Conservation (phyloP, 2,797 vertebrate genomes). For the Rhinophrynus dorsalis region DNA sequence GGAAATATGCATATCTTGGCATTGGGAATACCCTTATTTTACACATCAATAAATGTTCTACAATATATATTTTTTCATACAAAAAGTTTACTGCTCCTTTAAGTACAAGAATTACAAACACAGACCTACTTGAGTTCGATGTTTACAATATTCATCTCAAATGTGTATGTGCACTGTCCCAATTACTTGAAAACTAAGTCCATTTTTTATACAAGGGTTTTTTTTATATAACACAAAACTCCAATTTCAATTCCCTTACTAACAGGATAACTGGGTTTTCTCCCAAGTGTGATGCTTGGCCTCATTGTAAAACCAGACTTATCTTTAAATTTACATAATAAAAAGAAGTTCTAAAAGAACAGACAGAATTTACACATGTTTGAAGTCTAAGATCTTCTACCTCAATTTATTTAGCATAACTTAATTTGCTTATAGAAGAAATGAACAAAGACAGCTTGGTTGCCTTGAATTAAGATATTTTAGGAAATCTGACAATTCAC, state of each 20-base stretch:
- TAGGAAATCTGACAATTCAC: conserved; percentile 18
- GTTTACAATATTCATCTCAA: neutral
- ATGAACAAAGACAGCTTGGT: conserved; percentile 1
- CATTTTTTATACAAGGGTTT: conserved; percentile 15
- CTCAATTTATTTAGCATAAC: conserved; percentile 15
- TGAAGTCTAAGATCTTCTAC: conserved; percentile 27
- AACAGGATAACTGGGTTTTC: conserved; percentile 35
- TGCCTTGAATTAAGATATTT: conserved; percentile 33
- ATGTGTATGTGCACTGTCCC: conserved; percentile 6
- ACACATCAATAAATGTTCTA: neutral
- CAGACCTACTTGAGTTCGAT: neutral
- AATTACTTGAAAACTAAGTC: conserved; percentile 9
- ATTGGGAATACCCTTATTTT: too few species aligned
- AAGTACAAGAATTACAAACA: neutral
- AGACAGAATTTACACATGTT: conserved; percentile 22
- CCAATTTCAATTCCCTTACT: conserved; percentile 29
- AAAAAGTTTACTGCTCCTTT: too few species aligned
- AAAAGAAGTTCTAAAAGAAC: conserved; percentile 18
- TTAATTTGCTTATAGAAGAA: conserved; percentile 31
- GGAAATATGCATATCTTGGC: too few species aligned
- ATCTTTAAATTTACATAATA: conserved; percentile 27
- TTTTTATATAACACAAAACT: conserved; percentile 15
- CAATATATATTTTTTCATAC: too few species aligned
- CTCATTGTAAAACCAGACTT: conserved; percentile 28
- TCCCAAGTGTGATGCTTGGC: conserved; percentile 30